Percentiles rank a stretch among this genome's conserved stretches.
These are phyloP conservation scores for Psilopogon haemacephalus DNA, from an alignment of 2,113 vertebrate genomes.

Conservation along the genomic window DNA sequence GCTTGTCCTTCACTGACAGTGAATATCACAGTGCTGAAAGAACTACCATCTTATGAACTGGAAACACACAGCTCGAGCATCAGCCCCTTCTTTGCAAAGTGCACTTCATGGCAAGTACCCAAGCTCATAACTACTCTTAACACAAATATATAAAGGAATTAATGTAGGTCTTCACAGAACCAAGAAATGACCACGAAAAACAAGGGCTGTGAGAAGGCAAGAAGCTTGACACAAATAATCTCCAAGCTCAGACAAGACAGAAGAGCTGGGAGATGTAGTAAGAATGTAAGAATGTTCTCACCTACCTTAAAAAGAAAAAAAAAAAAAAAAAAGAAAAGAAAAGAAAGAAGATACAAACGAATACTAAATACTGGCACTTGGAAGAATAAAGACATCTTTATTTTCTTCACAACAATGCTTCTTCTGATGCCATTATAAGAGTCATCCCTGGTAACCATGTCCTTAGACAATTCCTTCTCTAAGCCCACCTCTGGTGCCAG, in stretches of 20 bases:
- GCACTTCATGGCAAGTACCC: background rate
- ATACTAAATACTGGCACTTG: background rate
- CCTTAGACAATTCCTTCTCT: background rate
- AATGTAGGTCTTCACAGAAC: background rate
- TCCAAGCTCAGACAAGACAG: background rate
- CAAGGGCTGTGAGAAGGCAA: background rate
- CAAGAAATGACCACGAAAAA: background rate
- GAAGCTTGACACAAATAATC: background rate
- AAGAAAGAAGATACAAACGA: background rate
- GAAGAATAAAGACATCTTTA: background rate
- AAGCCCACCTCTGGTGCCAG: rapidly evolving
- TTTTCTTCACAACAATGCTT: background rate
- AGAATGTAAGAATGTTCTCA: background rate
- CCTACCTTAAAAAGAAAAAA: rapidly evolving
- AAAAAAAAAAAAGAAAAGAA: too few species aligned
- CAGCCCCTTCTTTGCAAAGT: background rate
- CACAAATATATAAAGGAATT: background rate
- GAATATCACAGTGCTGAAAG: background rate
- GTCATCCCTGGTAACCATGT: background rate
- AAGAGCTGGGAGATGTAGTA: background rate
- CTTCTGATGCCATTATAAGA: background rate
- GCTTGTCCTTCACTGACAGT: background rate
- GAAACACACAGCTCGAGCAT: background rate
- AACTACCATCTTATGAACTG: rapidly evolving
- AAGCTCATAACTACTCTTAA: background rate